Conservation (phyloP, 2,888 invertebrate genomes). For the Augiades crinisus region DNA sequence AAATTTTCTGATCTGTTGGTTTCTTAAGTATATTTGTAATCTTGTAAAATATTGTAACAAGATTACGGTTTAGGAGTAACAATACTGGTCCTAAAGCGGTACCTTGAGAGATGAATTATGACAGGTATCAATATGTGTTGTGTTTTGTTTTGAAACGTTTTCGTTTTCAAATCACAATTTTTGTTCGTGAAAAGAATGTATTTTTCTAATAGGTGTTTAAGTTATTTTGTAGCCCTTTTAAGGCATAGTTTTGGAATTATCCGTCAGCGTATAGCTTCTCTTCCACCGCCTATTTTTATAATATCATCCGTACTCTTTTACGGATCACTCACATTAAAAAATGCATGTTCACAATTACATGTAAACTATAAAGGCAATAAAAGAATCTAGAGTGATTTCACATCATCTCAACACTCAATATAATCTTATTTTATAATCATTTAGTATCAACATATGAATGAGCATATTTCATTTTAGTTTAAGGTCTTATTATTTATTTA, state of each 20-base stretch:
- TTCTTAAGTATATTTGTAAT: neutral
- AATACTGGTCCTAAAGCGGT: neutral
- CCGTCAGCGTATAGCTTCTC: neutral
- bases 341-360: no score
- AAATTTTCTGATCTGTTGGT: neutral
- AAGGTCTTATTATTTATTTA: constrained; percentile 35
- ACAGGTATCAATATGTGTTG: neutral
- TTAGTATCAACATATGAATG: neutral
- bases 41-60: neutral
- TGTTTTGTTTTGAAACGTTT: no score
- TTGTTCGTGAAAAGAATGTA: neutral
- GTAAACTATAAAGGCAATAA: no score
- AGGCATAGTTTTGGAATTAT: neutral
- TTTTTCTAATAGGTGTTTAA: neutral
- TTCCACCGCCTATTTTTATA: neutral
- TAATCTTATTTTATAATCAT: neutral
- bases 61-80: neutral
- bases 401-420: neutral
- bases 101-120: neutral
- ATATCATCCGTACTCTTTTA: neutral
- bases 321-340: neutral
- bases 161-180: neutral
- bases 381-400: neutral
- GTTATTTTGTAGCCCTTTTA: neutral
- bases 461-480: neutral